Evolutionary conservation across 2,113 vertebrate species (phyloP).

Genomic region (Pangasianodon hypophthalmus): DNA sequence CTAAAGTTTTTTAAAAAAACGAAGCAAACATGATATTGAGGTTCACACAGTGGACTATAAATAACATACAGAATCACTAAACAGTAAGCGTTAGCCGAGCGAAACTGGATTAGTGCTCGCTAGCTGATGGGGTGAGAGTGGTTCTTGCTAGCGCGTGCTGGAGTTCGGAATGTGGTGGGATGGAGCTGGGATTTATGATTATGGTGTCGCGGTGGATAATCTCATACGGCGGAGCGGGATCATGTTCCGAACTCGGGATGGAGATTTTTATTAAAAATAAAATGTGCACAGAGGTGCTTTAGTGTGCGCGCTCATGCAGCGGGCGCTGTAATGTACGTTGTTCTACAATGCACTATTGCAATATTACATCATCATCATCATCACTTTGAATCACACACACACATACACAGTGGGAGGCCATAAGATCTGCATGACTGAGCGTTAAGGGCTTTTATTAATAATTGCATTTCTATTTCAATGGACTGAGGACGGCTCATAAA

Average conservation of each 20-base stretch:
- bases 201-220: background rate
- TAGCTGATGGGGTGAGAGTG: background rate
- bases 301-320: conserved; percentile 27
- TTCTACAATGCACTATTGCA: conserved; percentile 32
- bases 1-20: background rate
- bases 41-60: background rate
- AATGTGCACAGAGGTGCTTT: background rate
- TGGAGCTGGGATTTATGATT: background rate
- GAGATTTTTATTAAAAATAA: conserved; percentile 19
- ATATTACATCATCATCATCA: conserved; percentile 25
- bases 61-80: background rate
- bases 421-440: conserved; percentile 38
- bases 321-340: conserved; percentile 28
- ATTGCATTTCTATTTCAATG: conserved; percentile 48
- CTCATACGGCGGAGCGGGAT: background rate
- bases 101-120: background rate
- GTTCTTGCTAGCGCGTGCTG: background rate
- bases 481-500: conserved; percentile 19
- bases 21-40: background rate
- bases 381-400: background rate
- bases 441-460: conserved; percentile 46
- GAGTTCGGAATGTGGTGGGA: background rate
- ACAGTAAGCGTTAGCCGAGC: background rate
- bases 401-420: background rate
- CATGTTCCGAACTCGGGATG: background rate